Base-by-base conservation (phyloP, 2,113 vertebrate species). In the Corvus hawaiiensis region DNA sequence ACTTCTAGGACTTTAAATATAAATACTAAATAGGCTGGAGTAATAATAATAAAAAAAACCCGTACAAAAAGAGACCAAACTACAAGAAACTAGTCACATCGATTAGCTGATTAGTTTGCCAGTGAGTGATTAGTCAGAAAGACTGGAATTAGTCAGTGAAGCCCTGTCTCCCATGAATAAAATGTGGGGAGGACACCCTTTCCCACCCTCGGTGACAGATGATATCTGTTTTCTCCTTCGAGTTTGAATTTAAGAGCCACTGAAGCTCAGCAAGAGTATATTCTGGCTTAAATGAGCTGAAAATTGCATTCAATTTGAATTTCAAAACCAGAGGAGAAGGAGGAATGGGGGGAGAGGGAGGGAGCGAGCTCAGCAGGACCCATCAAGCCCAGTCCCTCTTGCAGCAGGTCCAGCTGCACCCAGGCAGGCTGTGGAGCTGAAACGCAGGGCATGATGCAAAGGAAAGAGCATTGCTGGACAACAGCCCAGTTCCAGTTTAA, bases 291-390 rank as follows among this genome's bases (percentile, higher is more conserved):
- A 98, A 98, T 98, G 98, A 98, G 98, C 98, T 98, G 98, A 98
- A 98, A 98, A 98, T 98, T 98, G 98, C 97, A 98, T 98, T 98
- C 98, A 98, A 98, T 98, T 98, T 98, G 98, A 98, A 98, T 98
- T 98, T 98, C 98, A 98, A 98, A 98, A 98, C 95, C 94, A 90
- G 90, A 96, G 84, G 94, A 95, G 89, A 95, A 86, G 71, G 66
- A 89, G 63, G 72, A 54, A 88, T 66, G 55, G 61, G 79, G 93
- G 79, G 87, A 84, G 75, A 76, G 81, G 51, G 67, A 54, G 59
- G 79, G 56, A 81, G 41, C 3, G 39, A 78, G 79, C 96, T 94
- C 90, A 81, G 83, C 92, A 81, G 79, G 85, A 94, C 96, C 96
- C 96, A 97, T 92, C 96, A 96, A 90, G 52, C 51, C 64, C 85